These are phyloP conservation scores for Perizoma flavofasciatum DNA, from an alignment of 2,888 invertebrate species.

Conservation along the genomic window DNA sequence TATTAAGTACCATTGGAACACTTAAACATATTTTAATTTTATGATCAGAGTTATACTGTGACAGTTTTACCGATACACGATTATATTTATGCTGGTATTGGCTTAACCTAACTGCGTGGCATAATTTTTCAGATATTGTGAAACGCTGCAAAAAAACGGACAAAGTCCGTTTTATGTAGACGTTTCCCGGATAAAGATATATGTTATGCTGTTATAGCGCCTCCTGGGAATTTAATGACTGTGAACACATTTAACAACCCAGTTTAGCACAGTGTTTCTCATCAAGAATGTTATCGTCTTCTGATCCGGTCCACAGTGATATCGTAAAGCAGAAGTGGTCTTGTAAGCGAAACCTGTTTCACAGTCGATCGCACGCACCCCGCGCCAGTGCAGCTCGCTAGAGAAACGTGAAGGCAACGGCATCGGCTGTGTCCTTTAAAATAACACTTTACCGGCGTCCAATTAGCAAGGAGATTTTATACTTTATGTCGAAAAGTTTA, in stretches of 20 bases:
- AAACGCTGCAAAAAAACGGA: constrained; percentile 24
- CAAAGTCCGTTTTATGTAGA: constrained; percentile 53
- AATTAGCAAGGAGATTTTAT: constrained; percentile 49
- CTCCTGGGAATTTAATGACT: constrained; percentile 66
- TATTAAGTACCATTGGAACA: background rate
- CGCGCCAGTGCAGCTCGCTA: constrained; percentile 55
- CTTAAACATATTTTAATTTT: constrained; percentile 30
- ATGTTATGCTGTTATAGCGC: constrained; percentile 50
- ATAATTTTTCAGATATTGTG: constrained; percentile 9
- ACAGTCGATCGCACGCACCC: constrained; percentile 70
- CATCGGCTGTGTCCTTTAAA: constrained; percentile 44
- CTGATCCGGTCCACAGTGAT: constrained; percentile 78
- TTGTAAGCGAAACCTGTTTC: constrained; percentile 75
- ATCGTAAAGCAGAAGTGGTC: constrained; percentile 80
- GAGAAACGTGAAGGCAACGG: constrained; percentile 64
- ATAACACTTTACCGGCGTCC: constrained; percentile 47
- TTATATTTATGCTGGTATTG: constrained; percentile 12
- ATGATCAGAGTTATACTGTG: constrained; percentile 24
- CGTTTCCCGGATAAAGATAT: constrained; percentile 53
- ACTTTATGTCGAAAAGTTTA: constrained; percentile 50
- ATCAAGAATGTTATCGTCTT: constrained; percentile 76
- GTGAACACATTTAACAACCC: constrained; percentile 69
- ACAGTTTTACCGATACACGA: constrained; percentile 23
- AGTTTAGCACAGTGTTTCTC: constrained; percentile 73
- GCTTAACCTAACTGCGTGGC: constrained; percentile 4